Percentiles rank a stretch among this genome's conserved stretches.
These are phyloP conservation scores for Zaprionus inermis DNA, from an alignment of 1,140 invertebrate genomes.

Conservation along the genomic window DNA sequence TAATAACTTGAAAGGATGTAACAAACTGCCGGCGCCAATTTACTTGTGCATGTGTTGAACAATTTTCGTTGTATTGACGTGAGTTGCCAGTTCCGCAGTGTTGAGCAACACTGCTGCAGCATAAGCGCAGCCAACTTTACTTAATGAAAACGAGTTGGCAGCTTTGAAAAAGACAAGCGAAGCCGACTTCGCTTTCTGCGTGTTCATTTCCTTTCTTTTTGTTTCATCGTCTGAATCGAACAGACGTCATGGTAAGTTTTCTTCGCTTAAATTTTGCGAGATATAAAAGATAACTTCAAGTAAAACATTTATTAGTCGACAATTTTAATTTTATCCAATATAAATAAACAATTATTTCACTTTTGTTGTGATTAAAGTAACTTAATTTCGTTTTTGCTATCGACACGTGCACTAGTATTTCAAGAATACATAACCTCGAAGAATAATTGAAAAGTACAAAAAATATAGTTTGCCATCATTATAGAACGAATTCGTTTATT, in stretches of 20 bases:
- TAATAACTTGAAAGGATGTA: conserved; percentile 12
- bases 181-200: conserved; percentile 48
- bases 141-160: not conserved
- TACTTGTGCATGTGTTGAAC: conserved; percentile 19
- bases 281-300: not conserved
- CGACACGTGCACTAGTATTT: conserved; percentile 9
- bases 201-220: conserved; percentile 69
- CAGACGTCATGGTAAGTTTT: conserved; percentile 77
- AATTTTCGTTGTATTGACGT: not conserved
- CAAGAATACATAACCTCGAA: conserved; percentile 31
- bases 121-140: conserved; percentile 12
- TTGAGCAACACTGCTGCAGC: not conserved
- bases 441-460: not conserved
- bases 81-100: conserved; percentile 3
- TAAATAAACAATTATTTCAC: not conserved
- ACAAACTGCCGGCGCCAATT: conserved; percentile 41
- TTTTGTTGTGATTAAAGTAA: not conserved
- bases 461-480: not conserved
- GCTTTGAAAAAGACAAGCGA: not conserved
- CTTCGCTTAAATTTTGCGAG: not conserved
- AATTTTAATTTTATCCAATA: not conserved
- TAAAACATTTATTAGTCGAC: not conserved
- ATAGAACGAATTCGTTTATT: not conserved
- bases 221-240: conserved; percentile 75
- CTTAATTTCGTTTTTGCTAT: not conserved